Percentiles rank a stretch among this genome's conserved stretches.
Evolutionary conservation across 2,113 vertebrate genomes (phyloP).

Genomic region (Caretta caretta): DNA sequence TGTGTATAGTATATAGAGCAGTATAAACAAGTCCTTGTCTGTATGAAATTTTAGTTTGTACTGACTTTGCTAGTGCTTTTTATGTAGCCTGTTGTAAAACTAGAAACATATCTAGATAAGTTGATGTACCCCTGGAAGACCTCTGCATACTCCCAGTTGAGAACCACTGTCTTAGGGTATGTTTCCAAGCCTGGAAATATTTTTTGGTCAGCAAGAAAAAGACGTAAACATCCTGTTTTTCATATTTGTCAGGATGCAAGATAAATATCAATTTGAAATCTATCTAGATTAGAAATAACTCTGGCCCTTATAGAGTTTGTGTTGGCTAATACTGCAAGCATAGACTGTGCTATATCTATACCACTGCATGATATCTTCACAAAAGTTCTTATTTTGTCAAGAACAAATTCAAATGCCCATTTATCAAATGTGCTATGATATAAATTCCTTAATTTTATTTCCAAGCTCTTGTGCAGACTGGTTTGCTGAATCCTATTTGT

Average conservation of each 20-base stretch:
- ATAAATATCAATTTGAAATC: background rate
- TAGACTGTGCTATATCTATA: background rate
- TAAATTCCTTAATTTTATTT: background rate
- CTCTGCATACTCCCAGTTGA: too few species aligned
- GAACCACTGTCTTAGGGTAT: background rate
- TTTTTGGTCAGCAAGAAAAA: background rate
- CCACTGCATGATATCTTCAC: background rate
- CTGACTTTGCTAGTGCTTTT: too few species aligned
- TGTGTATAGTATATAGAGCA: too few species aligned
- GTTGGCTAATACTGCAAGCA: background rate
- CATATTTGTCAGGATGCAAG: background rate
- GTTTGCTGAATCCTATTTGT: background rate
- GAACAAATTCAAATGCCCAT: background rate
- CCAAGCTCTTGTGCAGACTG: background rate
- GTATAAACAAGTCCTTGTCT: too few species aligned
- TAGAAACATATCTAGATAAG: too few species aligned
- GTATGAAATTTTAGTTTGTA: too few species aligned
- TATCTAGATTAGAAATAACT: too few species aligned
- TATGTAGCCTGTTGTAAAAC: too few species aligned
- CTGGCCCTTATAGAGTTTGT: too few species aligned
- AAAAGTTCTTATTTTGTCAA: background rate
- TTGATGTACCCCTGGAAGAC: too few species aligned
- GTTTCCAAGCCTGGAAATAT: background rate
- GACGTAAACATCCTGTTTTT: rapidly evolving
- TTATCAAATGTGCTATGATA: background rate